A percentile compares a stretch with the other conserved stretches of the same genome.
phyloP scores from a whole-genome alignment of 2,797 vertebrate genomes.

The Myotis pilosus region DNA sequence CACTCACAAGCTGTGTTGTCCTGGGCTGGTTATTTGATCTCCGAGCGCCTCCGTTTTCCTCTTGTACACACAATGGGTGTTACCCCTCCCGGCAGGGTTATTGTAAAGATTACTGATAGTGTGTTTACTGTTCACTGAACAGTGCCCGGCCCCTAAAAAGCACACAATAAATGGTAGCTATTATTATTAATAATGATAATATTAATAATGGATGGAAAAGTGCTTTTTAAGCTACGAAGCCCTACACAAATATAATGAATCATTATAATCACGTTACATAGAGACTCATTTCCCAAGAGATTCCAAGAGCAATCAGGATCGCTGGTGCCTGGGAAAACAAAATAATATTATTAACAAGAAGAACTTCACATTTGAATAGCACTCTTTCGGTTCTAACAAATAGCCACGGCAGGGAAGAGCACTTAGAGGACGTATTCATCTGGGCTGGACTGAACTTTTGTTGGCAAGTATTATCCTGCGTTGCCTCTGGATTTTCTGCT shows the following conservation, averaged over 20 bases:
- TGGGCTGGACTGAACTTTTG: not conserved
- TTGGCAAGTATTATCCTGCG: conserved; percentile 45
- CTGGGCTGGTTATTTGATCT: not conserved
- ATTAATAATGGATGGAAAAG: conserved; percentile 72
- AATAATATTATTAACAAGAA: conserved; percentile 60
- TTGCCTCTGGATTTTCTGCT: conserved; percentile 54
- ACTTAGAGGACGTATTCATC: conserved; percentile 28
- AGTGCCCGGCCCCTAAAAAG: conserved; percentile 39
- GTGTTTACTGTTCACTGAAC: conserved; percentile 44
- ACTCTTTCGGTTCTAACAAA: conserved; percentile 29
- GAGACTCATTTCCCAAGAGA: conserved; percentile 60
- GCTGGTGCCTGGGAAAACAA: conserved; percentile 55
- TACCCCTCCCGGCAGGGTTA: not conserved
- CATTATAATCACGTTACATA: conserved; percentile 68
- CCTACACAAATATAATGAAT: conserved; percentile 70
- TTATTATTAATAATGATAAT: conserved; percentile 74
- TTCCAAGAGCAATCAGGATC: conserved; percentile 58
- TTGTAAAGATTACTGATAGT: not conserved
- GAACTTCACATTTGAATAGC: conserved; percentile 8
- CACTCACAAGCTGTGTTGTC: accelerated
- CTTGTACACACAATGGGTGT: not conserved
- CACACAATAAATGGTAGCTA: conserved; percentile 61
- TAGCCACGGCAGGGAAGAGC: not conserved
- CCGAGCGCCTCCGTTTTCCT: not conserved
- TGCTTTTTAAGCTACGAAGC: conserved; percentile 68